Percentiles rank a stretch among this genome's conserved stretches.
phyloP scores from a whole-genome alignment of 92 coral and sea anemone genomes.

The Umimayanthus kanabou region DNA sequence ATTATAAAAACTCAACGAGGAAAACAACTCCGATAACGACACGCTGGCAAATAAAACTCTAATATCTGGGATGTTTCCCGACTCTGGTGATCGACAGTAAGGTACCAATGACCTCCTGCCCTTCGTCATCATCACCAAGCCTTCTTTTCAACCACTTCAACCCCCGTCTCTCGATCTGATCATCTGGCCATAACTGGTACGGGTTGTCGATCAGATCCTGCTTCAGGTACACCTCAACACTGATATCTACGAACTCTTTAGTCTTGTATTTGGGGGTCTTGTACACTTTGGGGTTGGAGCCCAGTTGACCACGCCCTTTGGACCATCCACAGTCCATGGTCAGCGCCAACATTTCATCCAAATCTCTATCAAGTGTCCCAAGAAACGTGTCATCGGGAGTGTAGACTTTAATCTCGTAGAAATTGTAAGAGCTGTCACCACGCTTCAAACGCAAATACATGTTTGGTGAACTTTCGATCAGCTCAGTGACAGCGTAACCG shows the following conservation, averaged over 20 bases:
- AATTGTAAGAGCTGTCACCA: conserved; percentile 26
- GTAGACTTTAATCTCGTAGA: conserved; percentile 18
- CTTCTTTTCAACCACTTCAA: conserved; percentile 26
- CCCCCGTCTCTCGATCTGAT: conserved; percentile 24
- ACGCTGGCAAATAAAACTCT: neutral
- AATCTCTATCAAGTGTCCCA: conserved; percentile 27
- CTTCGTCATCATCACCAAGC: conserved; percentile 20
- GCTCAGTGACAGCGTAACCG: conserved; percentile 22
- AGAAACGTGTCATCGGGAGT: conserved; percentile 26
- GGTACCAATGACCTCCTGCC: conserved; percentile 18
- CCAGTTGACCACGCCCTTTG: conserved; percentile 14
- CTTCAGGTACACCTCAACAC: conserved; percentile 9
- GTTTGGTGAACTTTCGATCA: conserved; percentile 25
- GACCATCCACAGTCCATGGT: conserved; percentile 37
- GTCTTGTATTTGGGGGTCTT: conserved; percentile 18
- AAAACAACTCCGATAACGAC: neutral
- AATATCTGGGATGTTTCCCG: conserved; percentile 25
- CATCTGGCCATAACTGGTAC: conserved; percentile 30
- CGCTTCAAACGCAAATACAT: conserved; percentile 18
- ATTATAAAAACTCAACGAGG: neutral
- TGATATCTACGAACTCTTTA: conserved; percentile 21
- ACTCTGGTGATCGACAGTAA: conserved; percentile 1
- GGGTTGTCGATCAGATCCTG: conserved; percentile 24
- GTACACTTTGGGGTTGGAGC: neutral
- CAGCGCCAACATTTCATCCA: conserved; percentile 27